phyloP scores from a whole-genome alignment of 92 coral and sea anemone species.

The Porites lobata region DNA sequence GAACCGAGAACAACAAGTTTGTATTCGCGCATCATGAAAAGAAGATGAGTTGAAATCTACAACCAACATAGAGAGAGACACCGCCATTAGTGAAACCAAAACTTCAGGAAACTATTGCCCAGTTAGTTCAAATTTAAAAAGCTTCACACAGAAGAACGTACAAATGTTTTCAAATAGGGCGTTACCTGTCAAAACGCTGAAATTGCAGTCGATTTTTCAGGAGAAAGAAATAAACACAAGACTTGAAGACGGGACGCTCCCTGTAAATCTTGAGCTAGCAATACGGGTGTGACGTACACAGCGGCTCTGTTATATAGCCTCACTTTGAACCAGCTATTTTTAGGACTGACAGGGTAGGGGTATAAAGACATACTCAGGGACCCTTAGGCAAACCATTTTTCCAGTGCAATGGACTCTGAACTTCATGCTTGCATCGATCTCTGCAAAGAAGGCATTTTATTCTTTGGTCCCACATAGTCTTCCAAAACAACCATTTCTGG shows the following conservation, averaged over 20 bases:
- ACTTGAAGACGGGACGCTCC: conserved; percentile 68
- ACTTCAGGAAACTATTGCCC: background rate
- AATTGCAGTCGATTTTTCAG: conserved; percentile 49
- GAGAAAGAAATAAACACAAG: conserved; percentile 59
- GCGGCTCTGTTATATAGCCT: conserved; percentile 87
- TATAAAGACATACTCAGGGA: background rate
- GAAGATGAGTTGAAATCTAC: conserved; percentile 40
- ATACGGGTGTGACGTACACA: conserved; percentile 96
- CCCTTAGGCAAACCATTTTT: background rate
- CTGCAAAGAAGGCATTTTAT: background rate
- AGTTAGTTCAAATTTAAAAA: background rate
- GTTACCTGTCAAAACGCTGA: conserved; percentile 62
- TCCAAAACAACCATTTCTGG: background rate
- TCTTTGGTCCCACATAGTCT: background rate
- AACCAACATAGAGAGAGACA: conserved; percentile 15
- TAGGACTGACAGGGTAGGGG: conserved; percentile 71
- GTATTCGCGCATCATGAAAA: conserved; percentile 93
- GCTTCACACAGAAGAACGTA: background rate
- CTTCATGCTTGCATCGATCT: background rate
- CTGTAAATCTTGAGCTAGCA: conserved; percentile 59
- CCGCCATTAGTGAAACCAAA: conserved; percentile 63
- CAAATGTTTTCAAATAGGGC: background rate
- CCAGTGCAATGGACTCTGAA: background rate
- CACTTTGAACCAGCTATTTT: conserved; percentile 86
- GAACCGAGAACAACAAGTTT: conserved; percentile 99